phyloP scores from a whole-genome alignment of 2,888 invertebrate genomes.

The Globia sparganii region DNA sequence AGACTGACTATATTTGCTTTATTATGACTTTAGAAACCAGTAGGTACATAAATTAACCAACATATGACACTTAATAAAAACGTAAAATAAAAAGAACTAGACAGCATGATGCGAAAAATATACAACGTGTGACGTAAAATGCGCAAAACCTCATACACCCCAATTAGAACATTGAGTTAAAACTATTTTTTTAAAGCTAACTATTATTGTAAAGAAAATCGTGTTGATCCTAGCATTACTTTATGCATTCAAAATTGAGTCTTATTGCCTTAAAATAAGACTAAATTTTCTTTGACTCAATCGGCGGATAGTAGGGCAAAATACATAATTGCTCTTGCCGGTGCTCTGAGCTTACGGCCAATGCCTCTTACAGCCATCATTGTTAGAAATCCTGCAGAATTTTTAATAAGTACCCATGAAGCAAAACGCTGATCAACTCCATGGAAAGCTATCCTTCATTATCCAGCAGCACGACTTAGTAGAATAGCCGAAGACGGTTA shows the following conservation, averaged over 20 bases:
- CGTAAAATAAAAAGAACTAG: background rate
- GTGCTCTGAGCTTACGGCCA: background rate
- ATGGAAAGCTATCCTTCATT: background rate
- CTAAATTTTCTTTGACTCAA: too few species aligned
- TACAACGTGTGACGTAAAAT: too few species aligned
- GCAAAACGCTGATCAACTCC: constrained; percentile 86
- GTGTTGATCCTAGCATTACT: too few species aligned
- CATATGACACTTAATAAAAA: background rate
- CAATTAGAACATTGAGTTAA: too few species aligned
- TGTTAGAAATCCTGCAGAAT: background rate
- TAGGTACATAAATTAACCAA: background rate
- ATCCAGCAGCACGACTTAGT: background rate
- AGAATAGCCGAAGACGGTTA: background rate
- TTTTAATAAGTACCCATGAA: constrained; percentile 87
- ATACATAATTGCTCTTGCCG: too few species aligned
- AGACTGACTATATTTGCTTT: constrained; percentile 3
- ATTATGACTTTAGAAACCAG: background rate
- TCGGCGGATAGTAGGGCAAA: too few species aligned
- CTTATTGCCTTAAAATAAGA: too few species aligned
- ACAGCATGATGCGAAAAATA: constrained; percentile 27
- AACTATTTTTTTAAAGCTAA: too few species aligned
- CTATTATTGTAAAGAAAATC: too few species aligned
- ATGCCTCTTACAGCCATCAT: background rate
- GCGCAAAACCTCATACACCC: too few species aligned
- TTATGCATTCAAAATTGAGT: too few species aligned